Conservation (phyloP, 1,140 invertebrate genomes). For the Sycophaga agraensis region DNA sequence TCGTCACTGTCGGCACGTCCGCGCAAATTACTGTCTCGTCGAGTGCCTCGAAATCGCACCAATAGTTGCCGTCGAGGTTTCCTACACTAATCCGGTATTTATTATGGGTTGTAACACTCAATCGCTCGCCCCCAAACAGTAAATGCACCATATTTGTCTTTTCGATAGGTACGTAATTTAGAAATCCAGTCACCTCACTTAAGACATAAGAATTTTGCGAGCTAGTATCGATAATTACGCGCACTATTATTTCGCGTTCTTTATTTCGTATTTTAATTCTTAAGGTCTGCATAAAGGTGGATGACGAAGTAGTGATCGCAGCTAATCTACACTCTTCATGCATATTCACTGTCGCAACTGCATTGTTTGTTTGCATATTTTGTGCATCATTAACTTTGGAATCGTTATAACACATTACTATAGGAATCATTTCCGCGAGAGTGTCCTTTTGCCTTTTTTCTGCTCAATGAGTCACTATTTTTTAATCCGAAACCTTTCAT, state of each 20-base stretch:
- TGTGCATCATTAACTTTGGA: conserved; percentile 10
- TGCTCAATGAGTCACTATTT: background rate
- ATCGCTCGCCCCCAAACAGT: conserved; percentile 23
- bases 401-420: background rate
- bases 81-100: conserved; percentile 14
- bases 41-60: conserved; percentile 29
- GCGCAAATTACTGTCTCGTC: conserved; percentile 31
- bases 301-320: background rate
- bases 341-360: too few relatives aligned
- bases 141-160: conserved; percentile 10
- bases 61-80: conserved; percentile 9
- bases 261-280: conserved; percentile 5
- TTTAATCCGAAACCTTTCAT: conserved; percentile 16
- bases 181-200: background rate
- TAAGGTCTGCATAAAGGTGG: conserved; percentile 27
- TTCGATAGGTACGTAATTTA: conserved; percentile 10
- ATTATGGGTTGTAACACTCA: background rate
- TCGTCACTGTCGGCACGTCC: background rate
- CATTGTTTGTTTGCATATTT: too few relatives aligned
- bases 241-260: background rate
- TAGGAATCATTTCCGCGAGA: conserved; percentile 18
- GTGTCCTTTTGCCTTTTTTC: conserved; percentile 8
- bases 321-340: background rate
- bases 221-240: conserved; percentile 26
- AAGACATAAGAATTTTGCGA: conserved; percentile 29